Evolutionary conservation across 1,140 invertebrate genomes (phyloP).

Genomic region (Pinna nobilis): DNA sequence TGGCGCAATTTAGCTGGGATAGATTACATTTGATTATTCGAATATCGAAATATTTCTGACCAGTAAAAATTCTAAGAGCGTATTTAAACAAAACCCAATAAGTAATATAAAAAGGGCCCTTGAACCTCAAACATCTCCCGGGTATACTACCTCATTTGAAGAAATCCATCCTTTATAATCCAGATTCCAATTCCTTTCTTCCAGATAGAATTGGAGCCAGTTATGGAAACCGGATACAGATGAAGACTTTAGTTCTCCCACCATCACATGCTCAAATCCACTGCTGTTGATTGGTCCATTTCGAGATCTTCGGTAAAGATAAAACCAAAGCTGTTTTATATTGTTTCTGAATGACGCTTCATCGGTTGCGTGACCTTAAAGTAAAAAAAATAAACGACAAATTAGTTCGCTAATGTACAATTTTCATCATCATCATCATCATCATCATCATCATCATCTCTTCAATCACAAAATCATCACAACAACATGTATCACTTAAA

Average conservation of each 20-base stretch:
- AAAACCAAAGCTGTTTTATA: slow-evolving; percentile 61
- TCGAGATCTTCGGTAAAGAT: slow-evolving; percentile 51
- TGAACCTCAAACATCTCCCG: too few relatives aligned
- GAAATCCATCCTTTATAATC: slow-evolving; percentile 54
- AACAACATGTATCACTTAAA: too few relatives aligned
- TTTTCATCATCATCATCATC: neutral
- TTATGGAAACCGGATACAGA: slow-evolving; percentile 55
- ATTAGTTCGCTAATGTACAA: too few relatives aligned
- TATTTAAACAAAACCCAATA: neutral
- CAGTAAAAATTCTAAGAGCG: neutral
- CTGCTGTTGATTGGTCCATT: slow-evolving; percentile 28
- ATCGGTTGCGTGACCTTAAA: slow-evolving; percentile 23
- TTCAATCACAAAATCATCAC: too few relatives aligned
- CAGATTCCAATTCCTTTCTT: slow-evolving; percentile 41
- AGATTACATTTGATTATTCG: too few relatives aligned
- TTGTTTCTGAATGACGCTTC: slow-evolving; percentile 42
- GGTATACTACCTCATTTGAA: slow-evolving; percentile 28
- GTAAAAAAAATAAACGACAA: too few relatives aligned
- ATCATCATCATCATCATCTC: too few relatives aligned
- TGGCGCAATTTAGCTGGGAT: too few relatives aligned
- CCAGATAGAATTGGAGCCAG: slow-evolving; percentile 55
- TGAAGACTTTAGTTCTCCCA: slow-evolving; percentile 45
- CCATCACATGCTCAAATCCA: slow-evolving; percentile 60
- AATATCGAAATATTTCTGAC: neutral
- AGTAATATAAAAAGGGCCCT: neutral